These are phyloP conservation scores for Scaptomyza tumidula DNA, from an alignment of 2,888 invertebrate genomes.

Conservation along the genomic window DNA sequence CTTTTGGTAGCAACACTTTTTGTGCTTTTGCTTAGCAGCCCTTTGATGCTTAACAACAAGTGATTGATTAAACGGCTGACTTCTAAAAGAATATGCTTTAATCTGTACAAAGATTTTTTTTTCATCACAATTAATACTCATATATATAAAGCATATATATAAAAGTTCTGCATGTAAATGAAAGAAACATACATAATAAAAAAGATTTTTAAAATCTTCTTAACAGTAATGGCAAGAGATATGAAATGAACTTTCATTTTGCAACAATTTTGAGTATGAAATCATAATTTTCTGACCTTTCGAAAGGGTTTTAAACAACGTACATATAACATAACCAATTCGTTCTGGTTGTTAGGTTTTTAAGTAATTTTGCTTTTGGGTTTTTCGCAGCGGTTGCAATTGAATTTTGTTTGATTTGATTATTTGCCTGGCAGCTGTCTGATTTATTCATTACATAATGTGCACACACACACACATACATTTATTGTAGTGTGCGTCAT, in stretches of 20 bases:
- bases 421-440: constrained; percentile 59
- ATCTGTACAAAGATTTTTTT: too few relatives aligned
- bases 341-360: constrained; percentile 5
- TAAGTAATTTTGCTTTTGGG: background rate
- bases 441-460: constrained; percentile 71
- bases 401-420: constrained; percentile 73
- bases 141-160: too few relatives aligned
- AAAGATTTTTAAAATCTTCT: background rate
- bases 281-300: background rate
- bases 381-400: constrained; percentile 38
- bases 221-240: too few relatives aligned
- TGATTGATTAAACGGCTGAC: constrained; percentile 73
- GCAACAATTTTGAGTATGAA: background rate
- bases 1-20: constrained; percentile 39
- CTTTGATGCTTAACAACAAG: constrained; percentile 35
- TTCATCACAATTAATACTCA: too few relatives aligned
- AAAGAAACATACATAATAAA: too few relatives aligned
- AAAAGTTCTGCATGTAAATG: too few relatives aligned
- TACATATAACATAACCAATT: constrained; percentile 2
- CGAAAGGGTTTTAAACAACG: background rate
- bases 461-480: constrained; percentile 8
- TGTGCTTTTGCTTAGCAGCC: constrained; percentile 11
- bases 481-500: constrained; percentile 38
- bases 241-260: too few relatives aligned
- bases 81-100: constrained; percentile 6